Evolutionary conservation across 1,140 invertebrate genomes (phyloP), one percentile per base, ranked within the genome.

Genomic region (Drosophila willistoni): DNA sequence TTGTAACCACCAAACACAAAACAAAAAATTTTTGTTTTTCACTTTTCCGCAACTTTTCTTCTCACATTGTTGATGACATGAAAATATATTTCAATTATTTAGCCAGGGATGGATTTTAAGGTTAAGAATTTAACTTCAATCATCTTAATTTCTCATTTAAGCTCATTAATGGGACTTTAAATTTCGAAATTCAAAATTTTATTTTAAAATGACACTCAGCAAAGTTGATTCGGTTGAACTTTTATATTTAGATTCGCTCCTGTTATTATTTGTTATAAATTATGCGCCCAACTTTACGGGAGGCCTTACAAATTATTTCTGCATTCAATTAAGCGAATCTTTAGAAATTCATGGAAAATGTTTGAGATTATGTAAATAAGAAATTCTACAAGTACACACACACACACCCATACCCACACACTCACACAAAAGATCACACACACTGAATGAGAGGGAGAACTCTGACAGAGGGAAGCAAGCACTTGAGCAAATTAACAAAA

Each of bases 401-500:
- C 59, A 56, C n/a, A 33, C 25, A 51, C 69, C 47, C 34, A 41
- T 25, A 25, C 22, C 3, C 36, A 61, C 39, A 29, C 36, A 60
- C 36, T 56, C 39, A 29, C 36, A 60, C 54, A 68, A 39, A 42
- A 19, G 54, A 22, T 39, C 29, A 39, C 57, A 22, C 17, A 60
- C 36, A 19, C 56, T 9, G 42, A 42, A 36, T n/a, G 36, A 3
- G 36, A 39, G 36, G 36, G 36, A 39, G n/a, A 42, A 14, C 59
- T 17, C 33, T 47, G 59, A 4, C 70, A 68, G 59, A 66, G 59
- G 39, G 66, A 61, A 60, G 39, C 71, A 61, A 75, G 68, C 67
- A 83, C 80, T 82, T 79, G 80, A 61, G 80, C 65, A 83, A 76
- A 83, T 83, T 83, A 83, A 83, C 80, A 83, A 83, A 83, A 83